These are phyloP conservation scores for Eulemur rubriventer DNA, from an alignment of 2,797 vertebrate genomes.

Conservation along the genomic window DNA sequence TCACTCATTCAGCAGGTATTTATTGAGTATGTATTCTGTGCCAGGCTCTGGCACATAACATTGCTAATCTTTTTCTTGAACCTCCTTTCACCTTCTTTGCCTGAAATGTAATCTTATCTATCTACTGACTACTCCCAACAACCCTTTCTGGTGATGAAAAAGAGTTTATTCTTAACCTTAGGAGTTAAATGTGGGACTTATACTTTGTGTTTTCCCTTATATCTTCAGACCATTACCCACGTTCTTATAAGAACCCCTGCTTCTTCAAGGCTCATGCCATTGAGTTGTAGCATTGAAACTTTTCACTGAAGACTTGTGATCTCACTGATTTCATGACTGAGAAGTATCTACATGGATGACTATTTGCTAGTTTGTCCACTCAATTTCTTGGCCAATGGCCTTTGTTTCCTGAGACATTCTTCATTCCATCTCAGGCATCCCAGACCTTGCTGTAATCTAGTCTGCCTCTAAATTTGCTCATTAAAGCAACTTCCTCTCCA, in stretches of 20 bases:
- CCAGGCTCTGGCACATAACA: background rate
- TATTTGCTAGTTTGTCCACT: background rate
- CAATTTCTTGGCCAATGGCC: background rate
- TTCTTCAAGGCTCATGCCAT: background rate
- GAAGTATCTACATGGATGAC: background rate
- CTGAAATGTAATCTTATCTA: background rate
- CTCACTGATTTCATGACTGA: background rate
- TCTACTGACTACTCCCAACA: background rate
- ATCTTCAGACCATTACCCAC: background rate
- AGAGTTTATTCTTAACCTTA: background rate
- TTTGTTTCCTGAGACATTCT: background rate
- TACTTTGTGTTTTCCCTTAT: background rate
- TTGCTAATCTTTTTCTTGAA: background rate
- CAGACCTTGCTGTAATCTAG: background rate
- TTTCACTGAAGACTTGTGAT: background rate
- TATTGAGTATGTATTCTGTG: background rate
- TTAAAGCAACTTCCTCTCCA: background rate
- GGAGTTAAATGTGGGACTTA: background rate
- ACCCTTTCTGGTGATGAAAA: background rate
- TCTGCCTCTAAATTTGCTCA: background rate
- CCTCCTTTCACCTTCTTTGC: background rate
- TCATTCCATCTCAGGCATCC: background rate
- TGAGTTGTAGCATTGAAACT: background rate
- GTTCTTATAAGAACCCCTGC: background rate
- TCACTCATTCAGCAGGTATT: background rate